Percentiles rank a stretch among this genome's conserved stretches.
Evolutionary conservation across 2,888 invertebrate genomes (phyloP).

Genomic region (Pterobdella sp.): DNA sequence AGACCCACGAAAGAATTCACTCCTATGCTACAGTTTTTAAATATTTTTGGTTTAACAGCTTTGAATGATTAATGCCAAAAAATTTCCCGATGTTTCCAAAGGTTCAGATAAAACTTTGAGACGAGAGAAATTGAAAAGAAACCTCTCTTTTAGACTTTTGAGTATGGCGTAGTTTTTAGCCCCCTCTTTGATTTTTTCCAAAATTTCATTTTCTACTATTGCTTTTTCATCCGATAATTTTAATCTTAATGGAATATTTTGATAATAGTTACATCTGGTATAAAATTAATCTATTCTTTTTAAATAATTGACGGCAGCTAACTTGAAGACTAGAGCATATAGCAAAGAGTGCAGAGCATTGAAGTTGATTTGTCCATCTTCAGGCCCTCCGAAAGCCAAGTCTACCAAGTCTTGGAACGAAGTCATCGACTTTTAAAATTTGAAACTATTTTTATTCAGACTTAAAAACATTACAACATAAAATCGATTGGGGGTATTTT

Average conservation of each 20-base stretch:
- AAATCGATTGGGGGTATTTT: no score
- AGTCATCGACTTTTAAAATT: slow-evolving; percentile 10
- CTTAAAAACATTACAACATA: no score
- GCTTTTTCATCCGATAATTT: slow-evolving; percentile 25
- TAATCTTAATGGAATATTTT: slow-evolving; percentile 4
- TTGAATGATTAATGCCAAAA: no score
- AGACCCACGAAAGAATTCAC: slow-evolving; percentile 26
- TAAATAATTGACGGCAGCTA: not conserved
- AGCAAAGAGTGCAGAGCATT: slow-evolving; percentile 27
- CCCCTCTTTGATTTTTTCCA: slow-evolving; percentile 20
- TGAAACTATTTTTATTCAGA: no score
- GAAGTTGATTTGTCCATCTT: slow-evolving; percentile 28
- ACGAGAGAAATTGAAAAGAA: not conserved
- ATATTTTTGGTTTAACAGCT: not conserved
- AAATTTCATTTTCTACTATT: slow-evolving; percentile 12
- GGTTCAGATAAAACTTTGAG: no score
- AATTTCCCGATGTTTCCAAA: no score
- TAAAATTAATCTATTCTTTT: no score
- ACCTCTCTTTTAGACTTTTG: slow-evolving; percentile 26
- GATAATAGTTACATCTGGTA: not conserved
- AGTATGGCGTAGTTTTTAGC: slow-evolving; percentile 17
- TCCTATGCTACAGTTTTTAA: slow-evolving; percentile 15
- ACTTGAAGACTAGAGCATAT: slow-evolving; percentile 22
- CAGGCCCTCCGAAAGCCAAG: slow-evolving; percentile 22
- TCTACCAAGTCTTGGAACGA: slow-evolving; percentile 26